Evolutionary conservation across 23 tunicate genomes (phyloP), one percentile per base, ranked within the genome.

Genomic region (Pegea sp.): DNA sequence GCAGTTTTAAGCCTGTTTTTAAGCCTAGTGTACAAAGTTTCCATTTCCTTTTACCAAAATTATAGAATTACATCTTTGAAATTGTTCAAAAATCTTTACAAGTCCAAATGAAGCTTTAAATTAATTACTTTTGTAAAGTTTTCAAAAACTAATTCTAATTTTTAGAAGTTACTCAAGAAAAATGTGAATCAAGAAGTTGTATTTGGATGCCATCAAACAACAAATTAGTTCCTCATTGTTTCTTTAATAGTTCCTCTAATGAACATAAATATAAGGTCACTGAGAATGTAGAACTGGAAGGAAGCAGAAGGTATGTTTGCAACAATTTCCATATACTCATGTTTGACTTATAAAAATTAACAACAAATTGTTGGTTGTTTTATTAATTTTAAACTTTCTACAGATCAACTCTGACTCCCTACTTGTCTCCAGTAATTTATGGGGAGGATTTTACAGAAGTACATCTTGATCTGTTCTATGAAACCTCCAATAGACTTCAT

Each of bases 191-290:
- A 48, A 52, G 72, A 30, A 69, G 68, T 19, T 78, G 92, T 31
- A 4, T 60, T 11, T 78, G 92, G 92, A n/a, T n/a, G n/a, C n/a
- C n/a, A n/a, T n/a, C n/a, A n/a, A n/a, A n/a, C n/a, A n/a, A n/a
- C n/a, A n/a, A n/a, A n/a, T n/a, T n/a, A n/a, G n/a, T n/a, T n/a
- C 93, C 90, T 0, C 6, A 11, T 28, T 77, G 90, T 44, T 77
- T 71, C 60, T 75, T 34, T 53, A 19, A 57, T 32, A 24, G 28
- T 32, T 19, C 1, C 0, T n/a, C 56, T 22, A 22, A 52, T 22
- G 4, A 2, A 0, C 53, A 18, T 4, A 44, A 54, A 4, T 66
- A 66, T 33, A 27, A 34, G 26, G 60, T 64, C 0, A 26, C 66
- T 44, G 31, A 44, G n/a, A n/a, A 0, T 42, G 19, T 18, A 42